Evolutionary conservation across 2,797 vertebrate species (phyloP).

Genomic region (Ambastaia sidthimunki): DNA sequence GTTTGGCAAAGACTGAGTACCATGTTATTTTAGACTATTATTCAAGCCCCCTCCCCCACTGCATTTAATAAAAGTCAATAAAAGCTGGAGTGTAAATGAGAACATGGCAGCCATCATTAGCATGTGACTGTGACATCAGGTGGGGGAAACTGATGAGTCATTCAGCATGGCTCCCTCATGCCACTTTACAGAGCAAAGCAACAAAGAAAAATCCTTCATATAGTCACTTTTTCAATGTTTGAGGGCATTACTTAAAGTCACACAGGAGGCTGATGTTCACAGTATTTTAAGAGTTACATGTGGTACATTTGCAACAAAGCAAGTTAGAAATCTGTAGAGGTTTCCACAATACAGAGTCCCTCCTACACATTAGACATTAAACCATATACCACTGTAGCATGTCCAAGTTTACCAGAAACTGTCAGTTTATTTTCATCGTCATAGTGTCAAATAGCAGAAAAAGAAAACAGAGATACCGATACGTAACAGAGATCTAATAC

Average conservation of each 20-base stretch:
- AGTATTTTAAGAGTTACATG: too few relatives aligned
- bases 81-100: conserved; percentile 10
- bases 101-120: neutral
- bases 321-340: too few relatives aligned
- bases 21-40: neutral
- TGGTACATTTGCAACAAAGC: neutral
- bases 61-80: conserved; percentile 19
- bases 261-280: neutral
- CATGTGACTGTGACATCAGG: conserved; percentile 40
- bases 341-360: too few relatives aligned
- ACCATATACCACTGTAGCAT: too few relatives aligned
- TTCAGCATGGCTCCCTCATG: conserved; percentile 55
- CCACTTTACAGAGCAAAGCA: conserved; percentile 17
- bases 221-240: conserved; percentile 8
- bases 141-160: conserved; percentile 71
- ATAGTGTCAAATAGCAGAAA: too few relatives aligned
- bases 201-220: conserved; percentile 25
- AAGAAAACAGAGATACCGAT: too few relatives aligned
- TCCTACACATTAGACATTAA: too few relatives aligned
- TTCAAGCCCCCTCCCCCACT: neutral
- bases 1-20: neutral
- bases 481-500: too few relatives aligned
- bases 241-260: neutral
- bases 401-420: too few relatives aligned
- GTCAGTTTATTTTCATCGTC: too few relatives aligned